Conservation (phyloP, 2,113 vertebrate species). For the Stigmatopora nigra region DNA sequence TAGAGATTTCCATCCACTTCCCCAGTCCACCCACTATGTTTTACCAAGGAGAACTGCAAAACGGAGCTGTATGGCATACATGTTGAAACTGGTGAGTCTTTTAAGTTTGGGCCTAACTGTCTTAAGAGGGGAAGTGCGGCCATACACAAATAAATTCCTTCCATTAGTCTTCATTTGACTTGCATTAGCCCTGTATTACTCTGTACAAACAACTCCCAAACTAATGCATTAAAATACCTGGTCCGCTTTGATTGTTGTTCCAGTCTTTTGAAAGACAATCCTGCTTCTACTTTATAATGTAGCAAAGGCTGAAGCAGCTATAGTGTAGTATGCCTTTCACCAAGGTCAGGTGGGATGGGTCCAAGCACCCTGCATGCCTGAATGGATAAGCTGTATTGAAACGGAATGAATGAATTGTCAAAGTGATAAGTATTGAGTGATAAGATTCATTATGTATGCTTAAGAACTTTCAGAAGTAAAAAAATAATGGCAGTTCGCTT, state of each 20-base stretch:
- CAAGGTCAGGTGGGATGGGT: too few relatives aligned
- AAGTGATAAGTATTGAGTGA: background rate
- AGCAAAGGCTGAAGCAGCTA: background rate
- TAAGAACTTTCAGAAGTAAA: background rate
- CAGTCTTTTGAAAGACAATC: background rate
- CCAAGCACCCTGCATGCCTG: too few relatives aligned
- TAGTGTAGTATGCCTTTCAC: too few relatives aligned
- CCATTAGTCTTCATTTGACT: background rate
- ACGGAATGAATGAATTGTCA: too few relatives aligned
- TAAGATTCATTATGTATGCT: background rate
- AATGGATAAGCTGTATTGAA: too few relatives aligned
- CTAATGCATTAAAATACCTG: background rate
- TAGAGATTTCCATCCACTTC: conserved; percentile 38
- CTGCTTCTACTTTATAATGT: background rate
- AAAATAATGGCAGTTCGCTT: background rate
- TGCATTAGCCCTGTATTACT: background rate
- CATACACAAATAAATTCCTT: background rate
- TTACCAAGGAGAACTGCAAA: conserved; percentile 13
- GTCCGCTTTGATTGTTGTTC: background rate
- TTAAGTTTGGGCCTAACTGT: background rate
- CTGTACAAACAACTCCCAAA: background rate
- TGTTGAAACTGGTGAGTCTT: background rate
- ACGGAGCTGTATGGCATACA: conserved; percentile 15
- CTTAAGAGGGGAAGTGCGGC: background rate
- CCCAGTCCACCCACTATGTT: conserved; percentile 39